Base-by-base conservation (phyloP, 1,140 invertebrate genomes). In the Triops cancriformis region DNA sequence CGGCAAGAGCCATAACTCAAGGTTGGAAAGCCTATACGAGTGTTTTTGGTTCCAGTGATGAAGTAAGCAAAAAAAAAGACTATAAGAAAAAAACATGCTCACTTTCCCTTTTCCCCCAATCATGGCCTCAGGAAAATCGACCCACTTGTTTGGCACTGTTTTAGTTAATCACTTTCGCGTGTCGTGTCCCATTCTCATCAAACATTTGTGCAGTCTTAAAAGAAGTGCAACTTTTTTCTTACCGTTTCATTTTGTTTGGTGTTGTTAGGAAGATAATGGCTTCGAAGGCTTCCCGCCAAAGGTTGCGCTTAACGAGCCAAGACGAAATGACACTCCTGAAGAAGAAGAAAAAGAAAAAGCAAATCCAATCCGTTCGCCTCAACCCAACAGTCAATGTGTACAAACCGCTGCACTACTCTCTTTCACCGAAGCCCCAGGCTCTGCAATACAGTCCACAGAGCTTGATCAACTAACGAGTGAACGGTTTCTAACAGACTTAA, bases 11-110 rank as follows among this genome's bases (percentile, higher is more conserved):
- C 51, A 81, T 81, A 73, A 75, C 82, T 74, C 77, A 80, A 78
- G 85, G 85, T 43, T 83, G 85, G 79, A 83, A 83, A 78, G 77
- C 82, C 73, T 87, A 86, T 81, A 82, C 82, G 73, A 83, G 85
- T 80, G 75, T 85, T 72, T 85, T 85, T 81, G 85, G 85, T 64
- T 84, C 85, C 74, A 85, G 84, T 26, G 85, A 85, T 73, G 84
- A 85, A 85, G 85, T 85, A 85, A 83, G 80, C 73, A 89, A 82
- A 82, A 80, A 10, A 83, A 84, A 12, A 81, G 81, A 76, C 82
- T 84, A 41, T 78, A 76, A 28, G 73, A 73, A 10, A 82, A 77
- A 45, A 18, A 27, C n/a, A 26, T 31, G n/a, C 28, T 18, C 14
- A 42, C 31, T 45, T 72, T 78, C 77, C 64, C 78, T 78, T 76